Percentiles rank a stretch among this genome's conserved stretches.
Evolutionary conservation across 1,140 invertebrate species (phyloP).

Genomic region (Drosophila guanche): DNA sequence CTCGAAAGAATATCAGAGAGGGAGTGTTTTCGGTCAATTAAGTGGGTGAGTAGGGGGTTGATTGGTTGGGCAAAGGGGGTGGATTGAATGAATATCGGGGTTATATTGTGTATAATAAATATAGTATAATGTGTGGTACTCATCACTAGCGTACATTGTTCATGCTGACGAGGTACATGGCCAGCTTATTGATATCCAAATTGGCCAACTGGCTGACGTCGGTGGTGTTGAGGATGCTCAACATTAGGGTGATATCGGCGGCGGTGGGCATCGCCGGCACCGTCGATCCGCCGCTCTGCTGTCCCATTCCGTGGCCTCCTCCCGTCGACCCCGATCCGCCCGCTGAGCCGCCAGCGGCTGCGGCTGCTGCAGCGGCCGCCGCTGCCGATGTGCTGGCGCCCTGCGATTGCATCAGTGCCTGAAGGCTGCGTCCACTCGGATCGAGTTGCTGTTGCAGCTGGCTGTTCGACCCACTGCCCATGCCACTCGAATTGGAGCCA

Average conservation of each 20-base stretch:
- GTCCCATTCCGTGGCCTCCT: slow-evolving; percentile 32
- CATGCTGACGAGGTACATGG: slow-evolving; percentile 89
- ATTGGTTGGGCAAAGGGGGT: slow-evolving; percentile 3
- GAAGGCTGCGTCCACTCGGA: slow-evolving; percentile 68
- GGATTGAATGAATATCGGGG: slow-evolving; percentile 4
- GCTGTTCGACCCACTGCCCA: slow-evolving; percentile 30
- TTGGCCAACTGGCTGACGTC: slow-evolving; percentile 84
- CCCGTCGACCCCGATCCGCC: slow-evolving; percentile 35
- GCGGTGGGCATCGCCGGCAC: slow-evolving; percentile 80
- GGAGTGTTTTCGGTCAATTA: slow-evolving; percentile 8
- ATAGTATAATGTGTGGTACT: slow-evolving; percentile 45
- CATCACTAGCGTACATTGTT: slow-evolving; percentile 80
- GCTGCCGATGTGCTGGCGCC: slow-evolving; percentile 70
- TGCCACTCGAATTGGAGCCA: slow-evolving; percentile 24
- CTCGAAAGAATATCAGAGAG: slow-evolving; percentile 18
- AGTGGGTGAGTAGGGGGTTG: slow-evolving; percentile 18
- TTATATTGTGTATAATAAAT: slow-evolving; percentile 12
- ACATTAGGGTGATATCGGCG: slow-evolving; percentile 82
- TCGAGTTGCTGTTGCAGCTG: slow-evolving; percentile 65
- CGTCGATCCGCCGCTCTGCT: slow-evolving; percentile 43
- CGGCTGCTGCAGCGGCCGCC: slow-evolving; percentile 67
- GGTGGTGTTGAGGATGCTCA: slow-evolving; percentile 84
- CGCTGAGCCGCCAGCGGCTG: slow-evolving; percentile 33
- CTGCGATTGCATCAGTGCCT: slow-evolving; percentile 69
- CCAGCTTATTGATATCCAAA: slow-evolving; percentile 89